Conservation (phyloP, 2,113 vertebrate genomes). For the Ranitomeya variabilis region DNA sequence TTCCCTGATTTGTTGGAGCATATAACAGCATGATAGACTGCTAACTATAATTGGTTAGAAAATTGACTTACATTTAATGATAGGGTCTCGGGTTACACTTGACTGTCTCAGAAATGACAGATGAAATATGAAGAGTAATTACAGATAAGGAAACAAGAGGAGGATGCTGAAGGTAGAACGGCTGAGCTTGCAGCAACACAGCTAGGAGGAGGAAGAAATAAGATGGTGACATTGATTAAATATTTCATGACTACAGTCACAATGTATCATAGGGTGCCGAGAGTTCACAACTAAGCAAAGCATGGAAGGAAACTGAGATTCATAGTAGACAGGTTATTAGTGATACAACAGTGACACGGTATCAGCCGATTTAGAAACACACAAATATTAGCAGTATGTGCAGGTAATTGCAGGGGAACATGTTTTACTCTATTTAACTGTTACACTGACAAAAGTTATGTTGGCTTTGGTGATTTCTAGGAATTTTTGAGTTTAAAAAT, state of each 20-base stretch:
- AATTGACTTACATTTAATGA: slow-evolving; percentile 52
- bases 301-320: neutral
- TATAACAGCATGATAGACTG: slow-evolving; percentile 41
- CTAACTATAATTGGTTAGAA: slow-evolving; percentile 53
- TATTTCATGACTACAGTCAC: neutral
- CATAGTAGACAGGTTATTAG: neutral
- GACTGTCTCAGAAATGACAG: slow-evolving; percentile 47
- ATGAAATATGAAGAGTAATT: slow-evolving; percentile 54
- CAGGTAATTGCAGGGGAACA: neutral
- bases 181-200: slow-evolving; percentile 21
- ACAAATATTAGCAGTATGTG: neutral
- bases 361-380: neutral
- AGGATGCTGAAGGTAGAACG: slow-evolving; percentile 36
- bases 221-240: slow-evolving; percentile 28
- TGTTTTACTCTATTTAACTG: neutral
- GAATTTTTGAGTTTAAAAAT: neutral
- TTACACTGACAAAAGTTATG: neutral
- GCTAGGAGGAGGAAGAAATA: slow-evolving; percentile 2
- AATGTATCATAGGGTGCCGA: slow-evolving; percentile 4
- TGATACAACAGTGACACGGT: neutral
- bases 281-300: slow-evolving; percentile 21
- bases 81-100: slow-evolving; percentile 42
- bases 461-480: neutral
- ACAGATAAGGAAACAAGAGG: slow-evolving; percentile 46
- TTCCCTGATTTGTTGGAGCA: slow-evolving; percentile 31